Conservation (phyloP, 92 coral and sea anemone genomes). For the Muricea muricata region DNA sequence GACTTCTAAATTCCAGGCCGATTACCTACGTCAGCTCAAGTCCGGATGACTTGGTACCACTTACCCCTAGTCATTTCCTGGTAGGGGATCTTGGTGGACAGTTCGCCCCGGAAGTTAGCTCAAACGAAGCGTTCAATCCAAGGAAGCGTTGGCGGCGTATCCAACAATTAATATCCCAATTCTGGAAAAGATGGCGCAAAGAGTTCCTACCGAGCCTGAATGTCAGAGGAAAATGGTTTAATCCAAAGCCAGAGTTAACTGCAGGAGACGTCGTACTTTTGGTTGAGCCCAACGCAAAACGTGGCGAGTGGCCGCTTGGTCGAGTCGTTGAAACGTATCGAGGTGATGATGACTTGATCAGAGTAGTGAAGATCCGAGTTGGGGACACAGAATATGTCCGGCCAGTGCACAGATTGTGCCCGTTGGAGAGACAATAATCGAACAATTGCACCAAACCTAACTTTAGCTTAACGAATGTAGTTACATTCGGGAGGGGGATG, state of each 20-base stretch:
- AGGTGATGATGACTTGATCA: not conserved
- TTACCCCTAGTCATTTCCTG: conserved; percentile 61
- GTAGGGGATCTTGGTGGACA: conserved; percentile 46
- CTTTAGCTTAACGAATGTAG: not conserved
- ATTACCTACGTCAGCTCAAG: conserved; percentile 52
- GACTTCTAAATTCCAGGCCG: conserved; percentile 52
- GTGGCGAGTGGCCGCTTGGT: conserved; percentile 36
- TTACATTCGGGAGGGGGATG: not conserved
- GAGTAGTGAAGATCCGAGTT: not conserved
- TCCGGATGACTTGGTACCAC: conserved; percentile 46
- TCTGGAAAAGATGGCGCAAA: conserved; percentile 62
- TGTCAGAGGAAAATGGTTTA: conserved; percentile 52
- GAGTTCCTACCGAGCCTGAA: conserved; percentile 45
- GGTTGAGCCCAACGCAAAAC: conserved; percentile 17
- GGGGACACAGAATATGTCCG: not conserved
- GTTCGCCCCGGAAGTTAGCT: no score
- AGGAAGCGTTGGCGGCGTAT: conserved; percentile 51
- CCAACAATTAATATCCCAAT: conserved; percentile 38
- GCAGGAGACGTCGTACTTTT: conserved; percentile 45
- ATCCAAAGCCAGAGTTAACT: not conserved
- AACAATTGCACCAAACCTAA: no score
- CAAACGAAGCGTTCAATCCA: not conserved
- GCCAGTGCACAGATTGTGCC: not conserved
- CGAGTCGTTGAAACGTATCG: not conserved
- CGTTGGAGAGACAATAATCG: not conserved